A percentile compares a stretch with the other conserved stretches of the same genome.
Evolutionary conservation across 2,113 vertebrate genomes (phyloP).

Genomic region (Syrrhaptes paradoxus): DNA sequence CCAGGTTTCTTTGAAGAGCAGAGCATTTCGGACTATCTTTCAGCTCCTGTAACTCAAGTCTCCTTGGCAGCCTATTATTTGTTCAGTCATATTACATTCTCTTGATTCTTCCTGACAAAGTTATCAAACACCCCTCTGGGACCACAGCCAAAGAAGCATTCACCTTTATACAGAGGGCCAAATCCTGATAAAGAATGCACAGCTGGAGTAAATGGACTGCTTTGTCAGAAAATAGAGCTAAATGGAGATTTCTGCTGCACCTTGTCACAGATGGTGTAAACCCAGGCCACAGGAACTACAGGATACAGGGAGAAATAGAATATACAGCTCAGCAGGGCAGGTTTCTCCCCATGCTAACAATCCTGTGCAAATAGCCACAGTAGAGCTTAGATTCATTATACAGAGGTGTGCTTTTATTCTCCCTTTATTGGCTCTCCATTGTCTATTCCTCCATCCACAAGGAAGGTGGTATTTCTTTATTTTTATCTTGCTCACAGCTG

Average conservation of each 20-base stretch:
- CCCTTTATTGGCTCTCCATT: background rate
- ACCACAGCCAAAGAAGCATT: slow-evolving; percentile 16
- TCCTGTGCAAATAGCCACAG: background rate
- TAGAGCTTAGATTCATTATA: background rate
- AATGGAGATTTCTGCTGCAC: background rate
- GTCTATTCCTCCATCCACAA: background rate
- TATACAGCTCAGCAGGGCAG: background rate
- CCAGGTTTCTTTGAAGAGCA: slow-evolving; percentile 37
- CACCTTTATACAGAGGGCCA: slow-evolving; percentile 17
- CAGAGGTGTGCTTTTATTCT: background rate
- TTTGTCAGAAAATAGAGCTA: background rate
- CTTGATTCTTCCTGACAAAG: slow-evolving; percentile 48
- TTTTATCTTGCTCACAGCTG: background rate
- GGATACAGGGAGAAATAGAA: background rate
- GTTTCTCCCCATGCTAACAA: background rate
- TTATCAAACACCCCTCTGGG: slow-evolving; percentile 17
- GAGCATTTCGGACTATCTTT: slow-evolving; percentile 2
- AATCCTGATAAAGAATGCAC: background rate
- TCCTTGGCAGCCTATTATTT: slow-evolving; percentile 63
- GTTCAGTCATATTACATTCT: slow-evolving; percentile 35
- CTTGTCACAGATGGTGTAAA: background rate
- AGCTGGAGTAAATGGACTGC: background rate
- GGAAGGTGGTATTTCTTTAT: background rate
- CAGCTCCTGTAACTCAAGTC: slow-evolving; percentile 11
- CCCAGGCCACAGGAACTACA: background rate